Conservation (phyloP, 2,888 invertebrate genomes). For the Hemaris fuciformis region DNA sequence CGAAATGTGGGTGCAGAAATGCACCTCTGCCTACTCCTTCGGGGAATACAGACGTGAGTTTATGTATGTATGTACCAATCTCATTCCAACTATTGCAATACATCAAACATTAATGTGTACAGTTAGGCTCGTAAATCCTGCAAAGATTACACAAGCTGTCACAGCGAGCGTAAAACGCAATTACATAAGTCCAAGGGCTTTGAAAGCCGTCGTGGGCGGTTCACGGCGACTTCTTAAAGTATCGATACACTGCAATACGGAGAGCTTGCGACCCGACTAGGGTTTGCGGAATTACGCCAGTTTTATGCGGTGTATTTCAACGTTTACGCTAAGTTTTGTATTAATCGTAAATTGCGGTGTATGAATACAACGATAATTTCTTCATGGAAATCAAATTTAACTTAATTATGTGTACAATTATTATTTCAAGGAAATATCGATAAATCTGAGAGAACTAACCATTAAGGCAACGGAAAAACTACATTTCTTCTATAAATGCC, state of each 20-base stretch:
- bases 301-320: neutral
- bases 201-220: conserved; percentile 42
- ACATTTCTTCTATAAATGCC: too few species aligned
- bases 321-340: neutral
- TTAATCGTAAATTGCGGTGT: neutral
- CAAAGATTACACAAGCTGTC: conserved; percentile 48
- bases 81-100: neutral
- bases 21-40: too few species aligned
- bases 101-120: neutral
- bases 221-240: conserved; percentile 41
- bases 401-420: too few species aligned
- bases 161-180: conserved; percentile 45
- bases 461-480: too few species aligned
- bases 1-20: too few species aligned
- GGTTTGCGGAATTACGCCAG: conserved; percentile 21
- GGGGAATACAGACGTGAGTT: too few species aligned
- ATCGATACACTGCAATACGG: conserved; percentile 46
- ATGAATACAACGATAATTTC: neutral
- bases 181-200: conserved; percentile 54
- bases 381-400: neutral
- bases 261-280: conserved; percentile 37
- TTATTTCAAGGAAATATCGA: too few species aligned
- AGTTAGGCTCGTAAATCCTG: conserved; percentile 19
- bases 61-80: too few species aligned
- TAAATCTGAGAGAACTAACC: too few species aligned